Evolutionary conservation across 1,140 invertebrate species (phyloP).

Genomic region (Pristionchus pacificus): DNA sequence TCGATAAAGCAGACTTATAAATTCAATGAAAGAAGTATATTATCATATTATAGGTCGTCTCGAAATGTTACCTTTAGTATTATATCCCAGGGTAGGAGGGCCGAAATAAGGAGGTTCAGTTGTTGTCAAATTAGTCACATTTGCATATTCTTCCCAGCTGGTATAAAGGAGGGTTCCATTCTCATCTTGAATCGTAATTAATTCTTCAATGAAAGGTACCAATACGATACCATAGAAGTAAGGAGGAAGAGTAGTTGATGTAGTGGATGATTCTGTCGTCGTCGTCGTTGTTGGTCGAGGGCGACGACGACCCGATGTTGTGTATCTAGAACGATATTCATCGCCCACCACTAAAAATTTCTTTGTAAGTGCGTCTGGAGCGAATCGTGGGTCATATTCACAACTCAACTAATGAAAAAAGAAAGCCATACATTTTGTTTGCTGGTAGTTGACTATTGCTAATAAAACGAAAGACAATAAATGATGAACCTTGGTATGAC

Average conservation of each 20-base stretch:
- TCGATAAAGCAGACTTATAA: no score
- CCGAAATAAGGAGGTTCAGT: slow-evolving; percentile 47
- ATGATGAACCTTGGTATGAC: slow-evolving; percentile 39
- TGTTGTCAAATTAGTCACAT: slow-evolving; percentile 34
- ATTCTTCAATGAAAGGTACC: background rate
- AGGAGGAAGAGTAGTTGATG: background rate
- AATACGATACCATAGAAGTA: background rate
- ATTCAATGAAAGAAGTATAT: no score
- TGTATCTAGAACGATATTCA: slow-evolving; percentile 1
- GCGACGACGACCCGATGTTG: slow-evolving; percentile 4
- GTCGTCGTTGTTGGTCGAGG: slow-evolving; percentile 18
- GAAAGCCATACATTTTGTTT: no score
- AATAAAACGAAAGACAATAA: no score
- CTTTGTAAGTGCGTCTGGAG: no score
- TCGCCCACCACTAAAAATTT: no score
- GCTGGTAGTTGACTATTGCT: no score
- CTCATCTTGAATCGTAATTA: background rate
- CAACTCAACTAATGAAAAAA: no score
- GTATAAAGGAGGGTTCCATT: slow-evolving; percentile 12
- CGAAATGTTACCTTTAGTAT: slow-evolving; percentile 38
- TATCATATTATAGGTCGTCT: background rate
- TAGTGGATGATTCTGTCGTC: slow-evolving; percentile 12
- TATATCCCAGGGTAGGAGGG: slow-evolving; percentile 52
- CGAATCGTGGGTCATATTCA: no score
- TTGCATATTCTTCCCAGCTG: slow-evolving; percentile 1